phyloP scores from a whole-genome alignment of 2,113 vertebrate species.

The Forbesichthys papilliferus region DNA sequence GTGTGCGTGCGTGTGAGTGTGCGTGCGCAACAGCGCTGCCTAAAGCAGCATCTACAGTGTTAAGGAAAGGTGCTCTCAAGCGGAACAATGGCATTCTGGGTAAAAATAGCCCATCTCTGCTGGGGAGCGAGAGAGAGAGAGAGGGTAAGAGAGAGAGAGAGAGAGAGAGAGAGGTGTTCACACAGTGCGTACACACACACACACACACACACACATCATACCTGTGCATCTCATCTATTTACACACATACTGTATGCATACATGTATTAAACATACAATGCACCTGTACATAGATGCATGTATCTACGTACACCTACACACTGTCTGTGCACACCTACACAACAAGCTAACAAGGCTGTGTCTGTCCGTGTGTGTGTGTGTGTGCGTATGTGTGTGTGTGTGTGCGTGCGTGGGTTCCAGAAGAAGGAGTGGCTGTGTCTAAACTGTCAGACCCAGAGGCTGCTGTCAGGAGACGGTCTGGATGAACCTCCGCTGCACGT shows the following conservation, averaged over 20 bases:
- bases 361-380: background rate
- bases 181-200: background rate
- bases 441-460: slow-evolving; percentile 96
- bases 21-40: slow-evolving; percentile 50
- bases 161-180: slow-evolving; percentile 2
- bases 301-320: no score
- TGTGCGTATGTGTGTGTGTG: slow-evolving; percentile 3
- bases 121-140: slow-evolving; percentile 23
- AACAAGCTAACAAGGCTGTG: no score
- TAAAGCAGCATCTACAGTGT: slow-evolving; percentile 52
- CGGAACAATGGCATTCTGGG: slow-evolving; percentile 70
- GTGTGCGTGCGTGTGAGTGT: slow-evolving; percentile 26
- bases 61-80: slow-evolving; percentile 52
- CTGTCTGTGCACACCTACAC: no score
- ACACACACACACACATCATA: background rate
- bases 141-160: slow-evolving; percentile 19
- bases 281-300: no score
- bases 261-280: background rate
- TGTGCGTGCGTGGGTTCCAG: slow-evolving; percentile 71
- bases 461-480: slow-evolving; percentile 87
- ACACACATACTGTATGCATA: background rate
- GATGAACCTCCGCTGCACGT: slow-evolving; percentile 82
- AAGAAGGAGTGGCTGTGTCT: slow-evolving; percentile 99
- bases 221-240: background rate
- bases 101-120: slow-evolving; percentile 69